These are phyloP conservation scores for Andrena chrysosceles DNA, from an alignment of 2,888 invertebrate genomes.

Conservation along the genomic window DNA sequence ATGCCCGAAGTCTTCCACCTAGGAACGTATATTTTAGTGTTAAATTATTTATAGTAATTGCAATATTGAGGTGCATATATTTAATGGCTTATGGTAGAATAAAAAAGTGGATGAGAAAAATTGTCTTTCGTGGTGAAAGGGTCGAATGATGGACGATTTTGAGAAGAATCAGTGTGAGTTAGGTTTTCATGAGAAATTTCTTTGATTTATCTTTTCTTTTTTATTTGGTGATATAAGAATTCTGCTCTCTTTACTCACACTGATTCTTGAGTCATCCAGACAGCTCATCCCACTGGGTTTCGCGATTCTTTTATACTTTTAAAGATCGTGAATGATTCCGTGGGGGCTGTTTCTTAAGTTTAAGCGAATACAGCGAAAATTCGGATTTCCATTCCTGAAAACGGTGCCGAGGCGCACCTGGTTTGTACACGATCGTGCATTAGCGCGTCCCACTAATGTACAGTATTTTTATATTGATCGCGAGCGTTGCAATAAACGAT, in stretches of 20 bases:
- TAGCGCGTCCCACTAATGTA: conserved; percentile 69
- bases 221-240: neutral
- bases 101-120: neutral
- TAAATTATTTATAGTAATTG: neutral
- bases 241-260: neutral
- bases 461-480: conserved; percentile 80
- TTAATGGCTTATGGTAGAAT: neutral
- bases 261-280: neutral
- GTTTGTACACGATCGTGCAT: conserved; percentile 52
- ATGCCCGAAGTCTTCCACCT: neutral
- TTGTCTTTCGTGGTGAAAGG: conserved; percentile 1
- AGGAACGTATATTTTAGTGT: too few relatives aligned
- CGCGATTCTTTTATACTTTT: neutral
- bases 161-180: neutral
- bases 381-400: conserved; percentile 77
- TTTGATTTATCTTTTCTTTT: neutral
- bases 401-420: conserved; percentile 62
- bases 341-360: neutral
- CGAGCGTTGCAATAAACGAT: conserved; percentile 68
- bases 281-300: neutral
- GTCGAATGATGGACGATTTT: conserved; percentile 5
- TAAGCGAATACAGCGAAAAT: conserved; percentile 49
- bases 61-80: neutral
- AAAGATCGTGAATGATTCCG: neutral
- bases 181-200: neutral